Evolutionary conservation across 2,797 vertebrate genomes (phyloP).

Genomic region (Sciurus vulgaris): DNA sequence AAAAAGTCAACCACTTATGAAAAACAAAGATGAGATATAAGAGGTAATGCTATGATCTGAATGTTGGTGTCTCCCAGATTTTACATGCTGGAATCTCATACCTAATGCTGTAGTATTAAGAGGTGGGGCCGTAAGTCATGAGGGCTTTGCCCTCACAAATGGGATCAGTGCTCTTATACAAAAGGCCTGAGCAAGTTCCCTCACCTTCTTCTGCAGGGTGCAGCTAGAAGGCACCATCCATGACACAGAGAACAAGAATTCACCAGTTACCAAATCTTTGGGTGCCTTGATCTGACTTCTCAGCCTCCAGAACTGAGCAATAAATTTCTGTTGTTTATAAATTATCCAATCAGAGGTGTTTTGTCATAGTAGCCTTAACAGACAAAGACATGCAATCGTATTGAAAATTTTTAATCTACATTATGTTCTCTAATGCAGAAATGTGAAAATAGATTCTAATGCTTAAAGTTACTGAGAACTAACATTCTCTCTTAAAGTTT

Average conservation of each 20-base stretch:
- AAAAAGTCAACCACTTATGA: background rate
- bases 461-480: background rate
- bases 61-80: background rate
- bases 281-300: background rate
- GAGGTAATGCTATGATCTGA: background rate
- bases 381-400: background rate
- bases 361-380: background rate
- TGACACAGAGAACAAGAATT: background rate
- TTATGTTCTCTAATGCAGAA: background rate
- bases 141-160: background rate
- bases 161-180: background rate
- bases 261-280: background rate
- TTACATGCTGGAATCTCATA: background rate
- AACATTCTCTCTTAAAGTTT: constrained; percentile 40
- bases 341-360: background rate
- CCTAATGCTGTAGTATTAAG: background rate
- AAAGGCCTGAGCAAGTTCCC: background rate
- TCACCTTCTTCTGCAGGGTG: background rate
- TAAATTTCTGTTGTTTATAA: background rate
- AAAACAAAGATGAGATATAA: constrained; percentile 12
- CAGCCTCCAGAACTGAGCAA: background rate
- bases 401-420: background rate
- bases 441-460: background rate
- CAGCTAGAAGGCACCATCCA: background rate
- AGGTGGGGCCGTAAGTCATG: background rate